Conservation (phyloP, 2,797 vertebrate genomes). For the Ataeniobius toweri region DNA sequence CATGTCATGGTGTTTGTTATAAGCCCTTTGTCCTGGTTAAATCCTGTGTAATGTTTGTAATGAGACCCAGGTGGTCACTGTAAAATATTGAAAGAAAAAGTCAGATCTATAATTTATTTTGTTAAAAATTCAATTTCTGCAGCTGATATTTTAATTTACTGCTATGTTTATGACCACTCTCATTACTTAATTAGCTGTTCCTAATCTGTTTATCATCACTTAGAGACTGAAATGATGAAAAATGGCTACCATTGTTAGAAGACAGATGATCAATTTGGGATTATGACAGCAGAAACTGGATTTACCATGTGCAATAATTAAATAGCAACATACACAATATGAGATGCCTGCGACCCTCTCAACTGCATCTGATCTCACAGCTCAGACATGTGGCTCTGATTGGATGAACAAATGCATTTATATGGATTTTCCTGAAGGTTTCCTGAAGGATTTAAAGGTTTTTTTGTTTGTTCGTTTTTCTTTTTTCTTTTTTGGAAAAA, state of each 20-base stretch:
- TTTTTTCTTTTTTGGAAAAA: background rate
- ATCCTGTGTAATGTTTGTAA: conserved; percentile 47
- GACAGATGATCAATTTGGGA: conserved; percentile 21
- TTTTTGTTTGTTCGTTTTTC: background rate
- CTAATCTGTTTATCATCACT: conserved; percentile 24
- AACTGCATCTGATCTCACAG: conserved; percentile 2
- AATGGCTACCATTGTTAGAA: conserved; percentile 32
- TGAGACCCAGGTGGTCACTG: conserved; percentile 47
- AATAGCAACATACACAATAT: background rate
- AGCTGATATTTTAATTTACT: conserved; percentile 14
- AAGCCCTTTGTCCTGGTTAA: conserved; percentile 46
- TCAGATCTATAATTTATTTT: background rate
- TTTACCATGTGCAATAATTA: conserved; percentile 14
- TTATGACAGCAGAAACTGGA: conserved; percentile 4
- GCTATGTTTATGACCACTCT: conserved; percentile 21
- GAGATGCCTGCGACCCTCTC: background rate
- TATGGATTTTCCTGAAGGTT: background rate
- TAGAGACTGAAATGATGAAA: conserved; percentile 19
- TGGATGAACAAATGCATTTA: conserved; percentile 14
- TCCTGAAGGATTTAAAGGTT: background rate
- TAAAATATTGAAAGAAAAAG: background rate
- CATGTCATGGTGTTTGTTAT: conserved; percentile 33
- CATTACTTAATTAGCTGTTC: conserved; percentile 19
- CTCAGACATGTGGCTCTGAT: conserved; percentile 1
- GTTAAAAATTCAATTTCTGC: background rate